Conservation (phyloP, 2,113 vertebrate genomes). For the Xiphophorus hellerii region DNA sequence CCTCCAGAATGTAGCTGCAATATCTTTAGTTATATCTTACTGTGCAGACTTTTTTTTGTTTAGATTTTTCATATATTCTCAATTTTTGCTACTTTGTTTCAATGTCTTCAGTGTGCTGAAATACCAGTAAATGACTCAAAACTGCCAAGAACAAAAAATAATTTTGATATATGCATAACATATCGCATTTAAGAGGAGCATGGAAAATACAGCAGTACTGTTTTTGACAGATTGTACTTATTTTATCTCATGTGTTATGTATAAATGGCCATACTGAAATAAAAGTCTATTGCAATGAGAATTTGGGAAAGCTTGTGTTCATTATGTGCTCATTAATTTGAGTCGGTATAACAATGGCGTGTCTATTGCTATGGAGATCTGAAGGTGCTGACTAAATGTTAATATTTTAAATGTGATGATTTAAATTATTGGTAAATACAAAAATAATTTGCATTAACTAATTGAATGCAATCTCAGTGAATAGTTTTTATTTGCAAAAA, state of each 20-base stretch:
- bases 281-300: conserved; percentile 23
- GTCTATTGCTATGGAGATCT: background rate
- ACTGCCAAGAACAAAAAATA: conserved; percentile 12
- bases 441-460: background rate
- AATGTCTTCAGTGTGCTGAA: background rate
- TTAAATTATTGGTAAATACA: background rate
- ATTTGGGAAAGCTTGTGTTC: background rate
- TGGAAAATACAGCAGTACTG: conserved; percentile 17
- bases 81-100: background rate
- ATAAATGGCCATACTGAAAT: conserved; percentile 30
- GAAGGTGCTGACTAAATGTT: background rate
- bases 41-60: background rate
- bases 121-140: background rate
- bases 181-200: conserved; percentile 11
- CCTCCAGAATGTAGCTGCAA: background rate
- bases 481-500: background rate
- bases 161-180: conserved; percentile 30
- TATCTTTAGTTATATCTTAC: background rate
- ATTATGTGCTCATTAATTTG: conserved; percentile 2
- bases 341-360: background rate
- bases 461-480: background rate
- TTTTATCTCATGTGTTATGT: conserved; percentile 29
- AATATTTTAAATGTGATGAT: background rate
- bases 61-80: background rate
- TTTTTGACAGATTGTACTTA: conserved; percentile 32